Base-by-base conservation (phyloP, 2,888 invertebrate species). In the Drosophila setosimentum region DNA sequence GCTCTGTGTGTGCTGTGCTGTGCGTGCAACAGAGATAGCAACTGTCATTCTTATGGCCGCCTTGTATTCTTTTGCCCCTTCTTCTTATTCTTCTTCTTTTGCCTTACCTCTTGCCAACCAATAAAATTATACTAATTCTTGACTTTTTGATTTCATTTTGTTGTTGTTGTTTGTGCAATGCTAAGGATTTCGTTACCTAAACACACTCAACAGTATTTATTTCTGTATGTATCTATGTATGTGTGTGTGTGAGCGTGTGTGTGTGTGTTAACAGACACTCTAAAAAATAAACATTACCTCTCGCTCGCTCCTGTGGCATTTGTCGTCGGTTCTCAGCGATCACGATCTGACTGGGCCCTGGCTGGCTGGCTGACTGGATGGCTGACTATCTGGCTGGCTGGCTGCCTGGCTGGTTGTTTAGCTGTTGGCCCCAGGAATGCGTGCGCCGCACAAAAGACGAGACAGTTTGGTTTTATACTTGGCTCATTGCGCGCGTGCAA, bases 51-150 rank as follows among this genome's bases (percentile, higher is more conserved):
- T 82, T 81, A 87, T 84, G 87, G 88, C 77, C 60, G 48, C 45
- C 71, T 40, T 45, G 16, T 45, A 27, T 45, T 37, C 55, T 55
- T 55, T 24, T 16, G 16, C 45, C 45, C 54, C 35, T 7, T 37
- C 55, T 53, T 42, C 54, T 48, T 48, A 21, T 51, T 65, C 49
- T 60, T 58, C 55, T 59, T 53, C 61, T 66, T 11, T 29, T 57
- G 21, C 29, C 76, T 68, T 75, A 78, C 70, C 72, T 86, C 76
- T 87, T 89, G 88, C 85, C 86, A 85, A 91, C 90, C 90, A 90
- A 90, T 90, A 91, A 91, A 90, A 91, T 91, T 91, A 91, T 91
- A 90, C 91, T 90, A 90, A 90, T 90, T 91, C 91, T 72, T 76
- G 89, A 83, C 83, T 90, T 86, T 80, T 83, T 82, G 91, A 91